Base-by-base conservation (phyloP, 2,113 vertebrate species). In the Boulengeromyrus knoepffleri region DNA sequence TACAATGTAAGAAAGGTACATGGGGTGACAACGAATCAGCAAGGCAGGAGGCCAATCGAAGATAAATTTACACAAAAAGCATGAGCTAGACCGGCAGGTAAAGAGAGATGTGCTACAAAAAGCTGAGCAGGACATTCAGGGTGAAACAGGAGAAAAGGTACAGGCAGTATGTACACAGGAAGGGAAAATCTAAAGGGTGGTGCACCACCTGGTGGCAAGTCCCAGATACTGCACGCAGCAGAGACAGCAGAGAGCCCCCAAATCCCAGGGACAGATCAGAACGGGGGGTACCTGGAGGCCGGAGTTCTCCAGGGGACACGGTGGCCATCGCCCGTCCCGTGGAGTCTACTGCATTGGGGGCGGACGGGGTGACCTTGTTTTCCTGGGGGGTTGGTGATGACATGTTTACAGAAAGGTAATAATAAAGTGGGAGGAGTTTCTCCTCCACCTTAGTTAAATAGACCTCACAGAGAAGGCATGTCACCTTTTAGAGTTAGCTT, bases 241-340 rank as follows among this genome's bases (percentile, higher is more conserved):
- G 95, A 92, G 90, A 95, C 94, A 94, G 93, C 93, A 97, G 95
- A 92, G 95, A 96, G 95, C 91, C 93, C 95, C 94, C 95, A 93
- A 96, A 93, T 94, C 92, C 17, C 66, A 95, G 93, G 31, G 95
- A 96, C 93, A 92, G 95, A 94, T 94, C 97, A 95, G 96, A 97
- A 97, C 97, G 93, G 53, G 93, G 96, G 96, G 96, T 99, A 99
- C 99, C 99, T 99, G 98, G 96, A 88, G 96, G 96, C 92, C 96
- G 97, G 94, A 92, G 94, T 62, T 98, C 97, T 12, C 95, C 92
- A 1, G 94, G 95, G 92, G 62, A 0, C 70, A 94, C 47, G 84
- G 94, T 90, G 5, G 93, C 70, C 31, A 50, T 92, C 89, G 94
- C 93, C 93, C 95, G 95, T 91, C 96, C 96, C 0, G 90, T 95